These are phyloP conservation scores for Cygnus buccinator DNA, from an alignment of 2,113 vertebrate species.

Conservation along the genomic window DNA sequence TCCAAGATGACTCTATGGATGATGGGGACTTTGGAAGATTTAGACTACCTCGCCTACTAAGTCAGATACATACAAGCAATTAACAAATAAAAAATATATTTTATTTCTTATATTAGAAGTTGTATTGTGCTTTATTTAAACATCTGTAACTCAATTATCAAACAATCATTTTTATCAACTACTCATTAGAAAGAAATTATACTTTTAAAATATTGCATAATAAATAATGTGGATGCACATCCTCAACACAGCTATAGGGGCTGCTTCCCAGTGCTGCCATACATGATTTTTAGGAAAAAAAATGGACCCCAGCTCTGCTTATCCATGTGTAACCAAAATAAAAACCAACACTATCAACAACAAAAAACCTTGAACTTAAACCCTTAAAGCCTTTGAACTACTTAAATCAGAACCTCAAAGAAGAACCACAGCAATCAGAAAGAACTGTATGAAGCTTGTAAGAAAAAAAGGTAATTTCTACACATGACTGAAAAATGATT, in stretches of 20 bases:
- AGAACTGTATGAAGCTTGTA: not conserved
- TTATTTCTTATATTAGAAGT: not conserved
- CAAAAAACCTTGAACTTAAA: too few species aligned
- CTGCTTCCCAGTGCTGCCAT: not conserved
- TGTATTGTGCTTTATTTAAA: not conserved
- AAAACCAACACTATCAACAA: too few species aligned
- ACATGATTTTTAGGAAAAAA: not conserved
- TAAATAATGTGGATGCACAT: not conserved
- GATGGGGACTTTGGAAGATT: not conserved
- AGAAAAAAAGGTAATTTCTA: not conserved
- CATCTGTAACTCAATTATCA: not conserved
- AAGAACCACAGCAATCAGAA: not conserved
- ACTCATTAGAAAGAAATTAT: not conserved
- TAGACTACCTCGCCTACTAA: not conserved
- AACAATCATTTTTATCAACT: not conserved
- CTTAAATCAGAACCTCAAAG: not conserved
- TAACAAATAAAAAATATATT: not conserved
- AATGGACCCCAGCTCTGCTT: not conserved
- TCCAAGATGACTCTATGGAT: not conserved
- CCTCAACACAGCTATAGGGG: not conserved
- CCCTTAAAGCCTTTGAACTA: not conserved
- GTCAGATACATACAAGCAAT: not conserved
- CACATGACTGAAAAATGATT: not conserved
- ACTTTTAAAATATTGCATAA: not conserved
- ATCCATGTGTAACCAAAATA: not conserved